Conservation (phyloP, 2,888 invertebrate species). For the Sinodicranocentrus sp. region DNA sequence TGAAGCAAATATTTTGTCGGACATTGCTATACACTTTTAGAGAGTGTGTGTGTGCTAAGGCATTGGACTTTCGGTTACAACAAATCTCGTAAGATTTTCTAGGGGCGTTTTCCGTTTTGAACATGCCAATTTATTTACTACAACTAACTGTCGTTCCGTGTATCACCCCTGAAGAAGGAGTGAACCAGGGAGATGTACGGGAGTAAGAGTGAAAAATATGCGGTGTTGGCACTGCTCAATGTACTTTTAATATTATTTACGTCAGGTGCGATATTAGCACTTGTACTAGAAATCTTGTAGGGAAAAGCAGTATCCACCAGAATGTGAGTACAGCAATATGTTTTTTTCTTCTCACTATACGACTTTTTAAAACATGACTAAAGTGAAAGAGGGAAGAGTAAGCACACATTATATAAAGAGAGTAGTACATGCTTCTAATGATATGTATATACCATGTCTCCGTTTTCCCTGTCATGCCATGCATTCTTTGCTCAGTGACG, state of each 20-base stretch:
- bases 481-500: conserved; percentile 29
- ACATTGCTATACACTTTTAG: no score
- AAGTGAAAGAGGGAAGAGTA: conserved; percentile 9
- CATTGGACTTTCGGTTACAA: no score
- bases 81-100: conserved; percentile 50
- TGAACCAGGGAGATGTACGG: not conserved
- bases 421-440: conserved; percentile 8
- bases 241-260: conserved; percentile 66
- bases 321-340: no score
- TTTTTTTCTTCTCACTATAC: no score
- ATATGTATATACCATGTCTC: no score
- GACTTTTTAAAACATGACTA: no score
- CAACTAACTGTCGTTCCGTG: conserved; percentile 60
- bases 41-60: not conserved
- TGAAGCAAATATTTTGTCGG: no score
- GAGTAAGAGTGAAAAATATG: conserved; percentile 50
- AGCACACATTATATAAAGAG: not conserved
- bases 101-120: conserved; percentile 67
- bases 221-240: conserved; percentile 64
- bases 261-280: conserved; percentile 63
- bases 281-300: conserved; percentile 23
- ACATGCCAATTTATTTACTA: conserved; percentile 66
- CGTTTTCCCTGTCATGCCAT: conserved; percentile 18
- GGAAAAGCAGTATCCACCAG: conserved; percentile 2
- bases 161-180: conserved; percentile 37